Evolutionary conservation across 2,888 invertebrate genomes (phyloP).

Genomic region (Neocrepidodera transversa): DNA sequence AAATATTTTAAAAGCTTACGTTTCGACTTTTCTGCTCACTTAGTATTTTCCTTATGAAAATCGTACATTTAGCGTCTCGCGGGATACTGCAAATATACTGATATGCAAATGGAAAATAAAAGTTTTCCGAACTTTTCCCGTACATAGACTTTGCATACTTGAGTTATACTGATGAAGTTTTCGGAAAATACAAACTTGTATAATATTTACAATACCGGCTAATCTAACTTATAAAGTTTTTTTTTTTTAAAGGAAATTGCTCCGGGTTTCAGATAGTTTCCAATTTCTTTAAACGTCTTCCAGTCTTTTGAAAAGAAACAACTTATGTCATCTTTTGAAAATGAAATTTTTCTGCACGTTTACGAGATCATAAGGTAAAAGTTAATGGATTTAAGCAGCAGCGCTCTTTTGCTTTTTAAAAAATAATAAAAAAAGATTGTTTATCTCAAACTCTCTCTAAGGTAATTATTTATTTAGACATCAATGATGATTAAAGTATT

Average conservation of each 20-base stretch:
- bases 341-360: background rate
- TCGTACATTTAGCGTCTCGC: slow-evolving; percentile 19
- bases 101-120: slow-evolving; percentile 36
- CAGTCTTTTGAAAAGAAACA: slow-evolving; percentile 4
- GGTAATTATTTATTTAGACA: too few species aligned
- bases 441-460: too few species aligned
- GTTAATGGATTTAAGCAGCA: too few species aligned
- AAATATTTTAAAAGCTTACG: slow-evolving; percentile 19
- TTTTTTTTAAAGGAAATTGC: slow-evolving; percentile 25
- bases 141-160: slow-evolving; percentile 24
- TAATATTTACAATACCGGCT: slow-evolving; percentile 36
- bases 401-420: too few species aligned
- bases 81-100: slow-evolving; percentile 31
- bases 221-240: slow-evolving; percentile 32
- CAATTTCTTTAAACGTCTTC: slow-evolving; percentile 28
- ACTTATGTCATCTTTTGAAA: slow-evolving; percentile 3
- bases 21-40: slow-evolving; percentile 21
- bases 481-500: too few species aligned
- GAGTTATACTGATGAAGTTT: slow-evolving; percentile 34
- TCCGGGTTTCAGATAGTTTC: slow-evolving; percentile 23
- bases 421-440: too few species aligned
- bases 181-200: slow-evolving; percentile 23
- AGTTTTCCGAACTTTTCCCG: slow-evolving; percentile 25
- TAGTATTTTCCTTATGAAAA: slow-evolving; percentile 25
- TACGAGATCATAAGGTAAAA: background rate